Evolutionary conservation across 2,888 invertebrate species (phyloP).

Genomic region (Graphium colonna): DNA sequence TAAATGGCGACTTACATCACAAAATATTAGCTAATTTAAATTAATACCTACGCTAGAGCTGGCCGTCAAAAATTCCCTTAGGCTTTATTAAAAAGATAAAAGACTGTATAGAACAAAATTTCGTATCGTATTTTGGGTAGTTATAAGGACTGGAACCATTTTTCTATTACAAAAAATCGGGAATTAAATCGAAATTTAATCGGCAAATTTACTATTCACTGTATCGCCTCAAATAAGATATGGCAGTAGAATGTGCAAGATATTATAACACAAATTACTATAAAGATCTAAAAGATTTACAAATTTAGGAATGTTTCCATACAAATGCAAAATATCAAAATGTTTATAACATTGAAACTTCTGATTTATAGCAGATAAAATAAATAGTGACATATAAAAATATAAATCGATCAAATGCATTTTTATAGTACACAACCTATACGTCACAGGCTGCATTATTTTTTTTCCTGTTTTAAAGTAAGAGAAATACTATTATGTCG

Average conservation of each 20-base stretch:
- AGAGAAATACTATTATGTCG: not conserved
- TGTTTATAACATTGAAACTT: too few relatives aligned
- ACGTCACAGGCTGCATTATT: too few relatives aligned
- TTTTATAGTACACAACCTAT: not conserved
- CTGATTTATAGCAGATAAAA: too few relatives aligned
- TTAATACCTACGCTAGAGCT: slow-evolving; percentile 4
- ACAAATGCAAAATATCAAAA: not conserved
- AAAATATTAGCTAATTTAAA: slow-evolving; percentile 10
- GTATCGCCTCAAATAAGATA: too few relatives aligned
- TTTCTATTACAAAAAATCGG: too few relatives aligned
- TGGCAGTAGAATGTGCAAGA: too few relatives aligned
- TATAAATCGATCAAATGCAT: not conserved
- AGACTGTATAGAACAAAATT: not conserved
- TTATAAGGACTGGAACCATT: too few relatives aligned
- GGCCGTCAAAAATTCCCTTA: slow-evolving; percentile 10
- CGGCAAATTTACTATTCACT: not conserved
- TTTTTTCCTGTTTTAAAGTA: too few relatives aligned
- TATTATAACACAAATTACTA: not conserved
- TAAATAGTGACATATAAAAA: not conserved
- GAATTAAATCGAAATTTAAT: too few relatives aligned
- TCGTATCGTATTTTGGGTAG: too few relatives aligned
- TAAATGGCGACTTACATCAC: slow-evolving; percentile 18
- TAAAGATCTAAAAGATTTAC: not conserved
- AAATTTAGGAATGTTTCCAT: not conserved
- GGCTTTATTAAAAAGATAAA: not conserved